Percentiles rank a stretch among this genome's conserved stretches.
Conservation (phyloP, 1,140 invertebrate species). For the Bacillus rossius region DNA sequence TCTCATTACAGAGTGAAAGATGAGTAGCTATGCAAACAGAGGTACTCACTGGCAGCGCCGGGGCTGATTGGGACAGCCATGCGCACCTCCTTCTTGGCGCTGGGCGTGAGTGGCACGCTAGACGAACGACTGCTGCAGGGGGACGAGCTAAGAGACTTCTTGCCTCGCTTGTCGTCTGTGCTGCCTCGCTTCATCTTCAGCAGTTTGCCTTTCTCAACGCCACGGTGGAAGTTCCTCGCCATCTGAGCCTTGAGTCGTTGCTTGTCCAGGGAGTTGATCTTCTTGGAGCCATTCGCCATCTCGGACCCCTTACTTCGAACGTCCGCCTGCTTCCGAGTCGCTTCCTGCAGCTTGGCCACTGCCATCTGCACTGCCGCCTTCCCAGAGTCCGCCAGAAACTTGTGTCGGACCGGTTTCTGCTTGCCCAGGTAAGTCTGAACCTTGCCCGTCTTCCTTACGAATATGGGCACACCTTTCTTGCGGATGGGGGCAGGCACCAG, state of each 20-base stretch:
- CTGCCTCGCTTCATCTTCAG: conserved; percentile 27
- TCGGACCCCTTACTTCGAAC: not conserved
- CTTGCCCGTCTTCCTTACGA: conserved; percentile 3
- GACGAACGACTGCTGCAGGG: not conserved
- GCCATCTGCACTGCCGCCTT: conserved; percentile 1
- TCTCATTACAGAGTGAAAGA: no score
- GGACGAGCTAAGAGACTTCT: conserved; percentile 13
- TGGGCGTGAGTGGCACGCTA: not conserved
- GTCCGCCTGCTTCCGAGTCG: not conserved
- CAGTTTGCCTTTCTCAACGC: conserved; percentile 14
- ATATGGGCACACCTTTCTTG: conserved; percentile 14
- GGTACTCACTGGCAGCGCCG: conserved; percentile 9
- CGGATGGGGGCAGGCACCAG: not conserved
- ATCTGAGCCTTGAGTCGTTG: conserved; percentile 17
- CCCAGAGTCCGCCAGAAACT: not conserved
- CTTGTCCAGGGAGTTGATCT: conserved; percentile 17
- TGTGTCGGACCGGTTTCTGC: not conserved
- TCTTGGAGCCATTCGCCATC: conserved; percentile 2
- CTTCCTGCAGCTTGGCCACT: not conserved
- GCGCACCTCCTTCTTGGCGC: not conserved
- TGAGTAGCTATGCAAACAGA: no score
- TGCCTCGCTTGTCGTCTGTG: conserved; percentile 23
- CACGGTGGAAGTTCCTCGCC: conserved; percentile 21
- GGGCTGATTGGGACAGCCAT: conserved; percentile 4
- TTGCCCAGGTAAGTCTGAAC: conserved; percentile 9